Evolutionary conservation across 1,140 invertebrate genomes (phyloP), one percentile per base, ranked within the genome.

Genomic region (Cyclargus thomasi): DNA sequence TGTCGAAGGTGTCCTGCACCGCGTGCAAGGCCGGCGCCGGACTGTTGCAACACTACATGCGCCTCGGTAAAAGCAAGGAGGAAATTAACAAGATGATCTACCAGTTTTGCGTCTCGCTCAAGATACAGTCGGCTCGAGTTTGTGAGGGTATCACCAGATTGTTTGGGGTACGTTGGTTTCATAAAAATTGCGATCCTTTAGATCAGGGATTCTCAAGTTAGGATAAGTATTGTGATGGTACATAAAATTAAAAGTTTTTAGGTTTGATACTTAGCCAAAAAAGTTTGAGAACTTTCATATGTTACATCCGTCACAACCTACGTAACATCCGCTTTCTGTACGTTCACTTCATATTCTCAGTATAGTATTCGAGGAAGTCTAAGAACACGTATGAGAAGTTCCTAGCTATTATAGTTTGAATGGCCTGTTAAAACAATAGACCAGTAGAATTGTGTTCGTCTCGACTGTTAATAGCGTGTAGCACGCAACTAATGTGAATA

Each of bases 1-100:
- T 97, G 95, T 97, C 96, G 0, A 97, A 96, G 83, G 96, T 97
- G 1, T 97, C 96, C 0, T 97, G 97, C 76, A 97, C 96, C 0
- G 97, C 96, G 10, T 97, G 97, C 79, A 96, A 96, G 91, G 96
- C 95, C n/a, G 95, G 96, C 0, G 95, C 96, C 59, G 95, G 96
- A 0, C 86, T 97, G 22, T 87, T 97, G 21, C 95, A 96, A 79
- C 95, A 97, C 81, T 97, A 97, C 76, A 97, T 97, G 53, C 93
- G 94, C 76, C 92, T 92, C 0, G 96, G 96, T 18, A 96, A 96
- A 88, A 95, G 93, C 17, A 94, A 96, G 66, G 94, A 95, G 36
- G 96, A 97, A 80, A 97, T 97, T n/a, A 94, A 96, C 78, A 93
- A 94, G 72, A 96, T 94, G 74, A 96, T 96, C 53, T 96, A 94